phyloP scores from a whole-genome alignment of 2,888 invertebrate genomes.

The Megastigmus dorsalis region DNA sequence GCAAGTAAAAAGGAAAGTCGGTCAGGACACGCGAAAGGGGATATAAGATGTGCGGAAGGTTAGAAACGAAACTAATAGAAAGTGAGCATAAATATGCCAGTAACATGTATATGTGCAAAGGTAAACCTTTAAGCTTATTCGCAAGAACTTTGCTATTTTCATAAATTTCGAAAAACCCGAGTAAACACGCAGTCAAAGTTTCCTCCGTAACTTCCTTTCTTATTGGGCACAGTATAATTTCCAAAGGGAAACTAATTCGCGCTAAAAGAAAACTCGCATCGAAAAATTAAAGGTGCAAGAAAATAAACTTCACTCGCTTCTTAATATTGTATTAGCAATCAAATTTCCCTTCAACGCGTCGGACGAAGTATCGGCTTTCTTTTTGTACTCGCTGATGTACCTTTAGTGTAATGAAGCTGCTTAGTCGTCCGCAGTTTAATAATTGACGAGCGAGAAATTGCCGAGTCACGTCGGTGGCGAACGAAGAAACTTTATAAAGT shows the following conservation, averaged over 20 bases:
- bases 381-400: too few relatives aligned
- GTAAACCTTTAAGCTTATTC: background rate
- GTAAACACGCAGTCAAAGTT: conserved; percentile 32
- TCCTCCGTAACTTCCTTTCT: background rate
- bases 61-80: conserved; percentile 8
- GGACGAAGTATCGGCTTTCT: too few relatives aligned
- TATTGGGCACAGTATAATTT: too few relatives aligned
- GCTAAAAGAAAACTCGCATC: background rate
- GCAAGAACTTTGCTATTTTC: conserved; percentile 27
- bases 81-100: conserved; percentile 31
- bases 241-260: too few relatives aligned
- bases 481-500: conserved; percentile 33
- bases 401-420: background rate
- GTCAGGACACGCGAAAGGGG: too few relatives aligned
- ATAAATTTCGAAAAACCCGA: conserved; percentile 21
- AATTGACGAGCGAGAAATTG: conserved; percentile 21
- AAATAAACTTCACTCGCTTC: background rate
- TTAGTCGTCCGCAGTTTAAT: conserved; percentile 4
- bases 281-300: conserved; percentile 1
- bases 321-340: background rate
- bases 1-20: too few relatives aligned
- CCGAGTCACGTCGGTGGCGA: too few relatives aligned
- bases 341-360: background rate
- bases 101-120: background rate
- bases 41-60: conserved; percentile 26